phyloP scores from a whole-genome alignment of 1,140 invertebrate genomes.

The Cephus cinctus region DNA sequence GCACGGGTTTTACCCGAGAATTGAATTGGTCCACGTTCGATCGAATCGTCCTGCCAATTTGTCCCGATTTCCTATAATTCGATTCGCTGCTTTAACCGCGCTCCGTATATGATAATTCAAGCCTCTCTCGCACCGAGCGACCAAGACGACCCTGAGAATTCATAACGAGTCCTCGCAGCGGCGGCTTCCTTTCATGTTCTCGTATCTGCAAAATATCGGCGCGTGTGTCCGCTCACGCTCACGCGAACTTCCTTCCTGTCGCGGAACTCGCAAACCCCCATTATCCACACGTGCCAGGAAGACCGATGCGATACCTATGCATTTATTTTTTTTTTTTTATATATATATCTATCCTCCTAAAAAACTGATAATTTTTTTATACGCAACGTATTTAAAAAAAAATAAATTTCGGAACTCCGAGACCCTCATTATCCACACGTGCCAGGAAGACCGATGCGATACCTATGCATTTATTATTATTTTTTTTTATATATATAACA shows the following conservation, averaged over 20 bases:
- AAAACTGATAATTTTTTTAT: too few relatives aligned
- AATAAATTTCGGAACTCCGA: neutral
- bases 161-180: neutral
- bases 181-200: slow-evolving; percentile 27
- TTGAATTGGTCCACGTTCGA: too few relatives aligned
- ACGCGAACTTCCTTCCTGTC: slow-evolving; percentile 35
- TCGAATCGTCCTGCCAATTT: too few relatives aligned
- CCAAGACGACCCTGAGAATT: neutral
- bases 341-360: too few relatives aligned
- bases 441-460: slow-evolving; percentile 5
- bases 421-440: neutral
- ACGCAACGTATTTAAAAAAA: too few relatives aligned
- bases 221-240: slow-evolving; percentile 15
- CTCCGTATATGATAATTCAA: too few relatives aligned
- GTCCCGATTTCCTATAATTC: too few relatives aligned
- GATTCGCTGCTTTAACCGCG: too few relatives aligned
- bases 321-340: slow-evolving; percentile 3
- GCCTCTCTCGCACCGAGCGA: too few relatives aligned
- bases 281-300: neutral
- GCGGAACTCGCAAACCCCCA: neutral
- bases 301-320: slow-evolving; percentile 1
- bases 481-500: too few relatives aligned
- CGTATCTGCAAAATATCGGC: slow-evolving; percentile 26
- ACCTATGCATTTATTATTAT: neutral
- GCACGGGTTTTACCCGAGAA: too few relatives aligned